Base-by-base conservation (phyloP, 2,888 invertebrate species). In the Conistra vaccinii region DNA sequence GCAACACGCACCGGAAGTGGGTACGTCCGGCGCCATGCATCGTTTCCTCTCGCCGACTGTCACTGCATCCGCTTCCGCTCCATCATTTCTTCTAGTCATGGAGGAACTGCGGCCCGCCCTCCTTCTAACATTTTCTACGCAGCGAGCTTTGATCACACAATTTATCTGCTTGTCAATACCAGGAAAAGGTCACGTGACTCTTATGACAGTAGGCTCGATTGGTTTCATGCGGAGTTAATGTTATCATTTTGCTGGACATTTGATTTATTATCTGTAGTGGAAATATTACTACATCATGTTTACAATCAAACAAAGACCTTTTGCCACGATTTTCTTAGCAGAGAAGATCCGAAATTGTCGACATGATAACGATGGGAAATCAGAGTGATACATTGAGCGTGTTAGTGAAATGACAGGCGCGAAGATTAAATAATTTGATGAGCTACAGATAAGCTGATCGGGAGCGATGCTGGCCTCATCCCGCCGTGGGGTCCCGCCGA, bases 161-260 rank as follows among this genome's bases (percentile, higher is more conserved):
- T 96, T 96, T 96, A 96, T 96, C 95, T 94, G 92, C 91, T 94
- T 96, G 96, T 96, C 96, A 95, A 94, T 93, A 91, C 91, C 96
- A 95, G 96, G 95, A 96, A 95, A 90, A 92, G 90, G 95, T 89
- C 96, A 95, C 96, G 96, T 93, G 95, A 85, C 95, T 91, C 87
- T 85, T 89, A 89, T 89, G 80, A 80, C 83, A 81, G 76, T 82
- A 83, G 87, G 89, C 89, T 85, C 83, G 86, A 84, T 87, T 87
- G 88, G 81, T 88, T 89, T 91, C 88, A 93, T 93, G 93, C 91
- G 76, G 83, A 85, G 76, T 83, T 86, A 90, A 89, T 87, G 85
- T 82, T 78, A 80, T 72, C 70, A 82, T 77, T 62, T 70, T 51
- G 32, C n/a, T 57, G 20, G 57, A 17, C 35, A 70, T 42, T 48